phyloP scores from a whole-genome alignment of 2,113 vertebrate genomes.

The Dissostichus mawsoni region DNA sequence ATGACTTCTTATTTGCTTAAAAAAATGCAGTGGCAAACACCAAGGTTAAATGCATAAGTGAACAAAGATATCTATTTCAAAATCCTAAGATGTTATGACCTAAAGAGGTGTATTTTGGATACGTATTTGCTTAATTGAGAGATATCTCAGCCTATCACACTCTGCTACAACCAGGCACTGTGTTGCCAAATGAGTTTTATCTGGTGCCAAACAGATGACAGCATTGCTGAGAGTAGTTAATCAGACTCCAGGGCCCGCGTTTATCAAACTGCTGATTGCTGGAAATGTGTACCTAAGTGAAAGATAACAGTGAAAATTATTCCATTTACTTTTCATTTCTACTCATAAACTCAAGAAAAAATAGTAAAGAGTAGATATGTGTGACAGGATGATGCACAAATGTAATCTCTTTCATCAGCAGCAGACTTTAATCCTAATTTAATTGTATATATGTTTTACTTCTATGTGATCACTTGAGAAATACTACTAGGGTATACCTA shows the following conservation, averaged over 20 bases:
- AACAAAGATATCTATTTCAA: background rate
- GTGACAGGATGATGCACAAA: background rate
- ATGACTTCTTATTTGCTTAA: too few relatives aligned
- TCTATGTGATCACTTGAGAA: background rate
- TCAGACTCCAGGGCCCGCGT: background rate
- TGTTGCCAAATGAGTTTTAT: conserved; percentile 34
- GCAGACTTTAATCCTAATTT: too few relatives aligned
- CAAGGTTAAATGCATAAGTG: background rate
- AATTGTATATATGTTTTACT: too few relatives aligned
- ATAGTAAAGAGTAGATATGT: too few relatives aligned
- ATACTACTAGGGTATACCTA: background rate
- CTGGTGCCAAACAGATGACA: conserved; percentile 37
- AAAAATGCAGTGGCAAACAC: background rate
- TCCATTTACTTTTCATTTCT: background rate
- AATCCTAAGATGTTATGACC: background rate
- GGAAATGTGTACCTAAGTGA: too few relatives aligned
- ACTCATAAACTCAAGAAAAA: background rate
- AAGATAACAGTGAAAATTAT: too few relatives aligned
- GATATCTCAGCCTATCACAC: conserved; percentile 5
- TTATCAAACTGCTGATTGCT: background rate
- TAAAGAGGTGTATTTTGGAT: background rate
- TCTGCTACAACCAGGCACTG: background rate
- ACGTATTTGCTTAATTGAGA: background rate
- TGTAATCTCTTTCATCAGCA: background rate
- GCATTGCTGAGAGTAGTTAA: conserved; percentile 3